These are phyloP conservation scores for Sigmodon hispidus DNA, from an alignment of 2,113 vertebrate genomes.

Conservation along the genomic window DNA sequence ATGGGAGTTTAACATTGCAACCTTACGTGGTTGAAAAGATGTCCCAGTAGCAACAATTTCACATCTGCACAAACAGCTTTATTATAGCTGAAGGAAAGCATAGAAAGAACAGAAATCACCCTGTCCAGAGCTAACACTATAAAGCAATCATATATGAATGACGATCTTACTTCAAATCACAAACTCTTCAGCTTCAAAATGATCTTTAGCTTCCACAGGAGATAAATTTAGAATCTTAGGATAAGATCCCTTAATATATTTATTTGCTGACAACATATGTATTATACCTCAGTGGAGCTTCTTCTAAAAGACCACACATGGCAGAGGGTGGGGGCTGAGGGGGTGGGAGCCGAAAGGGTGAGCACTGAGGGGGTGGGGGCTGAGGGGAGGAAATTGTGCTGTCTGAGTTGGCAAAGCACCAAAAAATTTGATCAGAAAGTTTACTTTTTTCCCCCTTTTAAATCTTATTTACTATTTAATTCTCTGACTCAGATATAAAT, in stretches of 20 bases:
- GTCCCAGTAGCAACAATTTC: slow-evolving; percentile 49
- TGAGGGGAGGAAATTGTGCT: too few species aligned
- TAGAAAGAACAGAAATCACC: slow-evolving; percentile 71
- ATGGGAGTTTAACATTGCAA: slow-evolving; percentile 48
- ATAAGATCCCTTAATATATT: slow-evolving; percentile 55
- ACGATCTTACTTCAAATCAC: slow-evolving; percentile 69
- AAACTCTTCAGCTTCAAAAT: slow-evolving; percentile 63
- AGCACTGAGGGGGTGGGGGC: too few species aligned
- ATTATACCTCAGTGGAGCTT: slow-evolving; percentile 1
- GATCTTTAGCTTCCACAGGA: slow-evolving; percentile 70
- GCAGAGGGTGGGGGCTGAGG: neutral
- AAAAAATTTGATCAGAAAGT: slow-evolving; percentile 30
- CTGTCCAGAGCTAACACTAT: slow-evolving; percentile 70
- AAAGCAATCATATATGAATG: slow-evolving; percentile 72
- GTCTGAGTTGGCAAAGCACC: neutral
- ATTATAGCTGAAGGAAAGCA: slow-evolving; percentile 48
- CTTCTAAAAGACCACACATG: slow-evolving; percentile 36
- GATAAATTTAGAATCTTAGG: slow-evolving; percentile 73
- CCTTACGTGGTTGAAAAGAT: slow-evolving; percentile 39
- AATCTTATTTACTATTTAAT: too few species aligned
- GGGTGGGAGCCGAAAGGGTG: too few species aligned
- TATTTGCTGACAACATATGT: neutral
- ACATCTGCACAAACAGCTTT: slow-evolving; percentile 66
- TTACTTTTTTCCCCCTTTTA: too few species aligned
- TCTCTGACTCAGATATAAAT: too few species aligned